Base-by-base conservation (phyloP, 2,888 invertebrate species). In the Eupithecia tripunctaria region DNA sequence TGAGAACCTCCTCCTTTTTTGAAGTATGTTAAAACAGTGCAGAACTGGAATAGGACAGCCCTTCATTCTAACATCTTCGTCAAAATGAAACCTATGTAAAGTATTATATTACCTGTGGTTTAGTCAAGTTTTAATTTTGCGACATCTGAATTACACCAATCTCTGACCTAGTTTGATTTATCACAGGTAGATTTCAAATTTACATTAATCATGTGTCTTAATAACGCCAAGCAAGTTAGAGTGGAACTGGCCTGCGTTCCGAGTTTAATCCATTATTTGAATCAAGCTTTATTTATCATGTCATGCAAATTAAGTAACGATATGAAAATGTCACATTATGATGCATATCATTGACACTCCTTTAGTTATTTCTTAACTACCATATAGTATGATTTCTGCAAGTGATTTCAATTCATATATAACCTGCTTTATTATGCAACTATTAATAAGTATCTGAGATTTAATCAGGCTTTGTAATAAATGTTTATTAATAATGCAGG, bases 291-390 rank as follows among this genome's bases (percentile, higher is more conserved):
- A 43, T 74, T 69, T 75, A 60, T 69, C 74, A 63, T 41, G 70
- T 68, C 72, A 71, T 72, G 66, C 71, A 68, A 69, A 72, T 67
- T 72, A 69, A 69, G 72, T 73, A 64, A 63, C 67, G 70, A 68
- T 68, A 51, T 21, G 51, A 12, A 51, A 12, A 21, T 51, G 21
- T 51, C 51, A 51, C 51, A 21, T 56, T 56, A 25, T 25, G 56
- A 25, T 56, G 56, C 56, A 25, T 56, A 56, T 56, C 56, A 5
- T 56, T 21, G 56, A 25, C 25, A 56, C 56, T 56, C 56, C 56
- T 25, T 56, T 25, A 56, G 12, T 14, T 25, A 56, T 56, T 56
- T 56, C 56, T 56, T 4, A 56, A 56, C 56, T 51, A 25, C n/a
- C n/a, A 56, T 21, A 25, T 25, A 56, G 56, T 14, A 25, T 56